Evolutionary conservation across 2,797 vertebrate genomes (phyloP), one percentile per base, ranked within the genome.

Genomic region (Hapalemur alaotrensis): DNA sequence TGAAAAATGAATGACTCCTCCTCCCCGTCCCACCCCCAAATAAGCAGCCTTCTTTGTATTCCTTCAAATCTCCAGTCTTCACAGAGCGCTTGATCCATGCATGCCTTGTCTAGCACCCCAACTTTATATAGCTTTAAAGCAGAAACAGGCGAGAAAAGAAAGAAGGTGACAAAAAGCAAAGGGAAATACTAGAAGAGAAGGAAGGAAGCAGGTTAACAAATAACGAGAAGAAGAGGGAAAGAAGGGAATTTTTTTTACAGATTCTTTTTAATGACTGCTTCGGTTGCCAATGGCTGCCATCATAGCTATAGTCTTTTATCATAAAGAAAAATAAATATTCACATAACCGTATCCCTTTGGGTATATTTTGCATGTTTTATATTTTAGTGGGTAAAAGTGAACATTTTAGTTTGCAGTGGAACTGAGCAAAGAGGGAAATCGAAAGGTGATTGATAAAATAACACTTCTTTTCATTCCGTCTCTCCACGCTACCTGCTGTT

Each of bases 121-220:
- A 25, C 41, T 91, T 79, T 69, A 41, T 1, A 17, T 52, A 52
- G 30, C 35, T 93, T 96, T 20, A 84, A 75, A 61, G 50, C 43
- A 94, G 28, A 93, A 80, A 57, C 79, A 76, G 46, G 59, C 25
- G 28, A 61, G n/a, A 73, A 96, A 73, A 69, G 67, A 92, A 92
- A 85, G n/a, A 38, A 70, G 9, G 15, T 59, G 43, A 67, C n/a
- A 76, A n/a, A 86, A 65, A 46, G 78, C 11, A 83, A 72, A 92
- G 61, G n/a, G 14, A 89, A 38, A 23, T 43, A n/a, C 35, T 76
- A 43, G 54, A 63, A 28, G 41, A 92, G 41, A 65, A 88, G 10
- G 81, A 82, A 87, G 50, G 73, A 89, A 94, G 38, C 41, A 79
- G 23, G 61, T 81, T 89, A 85, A 81, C 87, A 75, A 30, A 35